These are phyloP conservation scores for Anastrepha ludens DNA, from an alignment of 1,140 invertebrate genomes.

Conservation along the genomic window DNA sequence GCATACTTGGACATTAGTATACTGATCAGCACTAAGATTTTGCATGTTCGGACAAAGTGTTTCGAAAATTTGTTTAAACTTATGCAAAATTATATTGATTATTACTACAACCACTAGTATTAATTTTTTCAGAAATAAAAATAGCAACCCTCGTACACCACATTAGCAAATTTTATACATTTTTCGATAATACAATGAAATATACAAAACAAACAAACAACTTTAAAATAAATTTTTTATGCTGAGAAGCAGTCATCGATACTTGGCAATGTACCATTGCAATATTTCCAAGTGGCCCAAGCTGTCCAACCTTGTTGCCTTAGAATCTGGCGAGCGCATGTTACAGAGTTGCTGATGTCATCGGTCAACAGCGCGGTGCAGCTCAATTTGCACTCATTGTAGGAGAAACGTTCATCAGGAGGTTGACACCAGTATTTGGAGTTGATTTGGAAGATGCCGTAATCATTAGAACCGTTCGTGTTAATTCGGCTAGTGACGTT, in stretches of 20 bases:
- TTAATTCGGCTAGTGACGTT: constrained; percentile 59
- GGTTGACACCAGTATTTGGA: constrained; percentile 65
- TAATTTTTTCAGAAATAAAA: too few relatives aligned
- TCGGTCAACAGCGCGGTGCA: constrained; percentile 60
- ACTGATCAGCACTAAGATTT: too few relatives aligned
- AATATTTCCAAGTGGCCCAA: constrained; percentile 65
- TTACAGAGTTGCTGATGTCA: constrained; percentile 60
- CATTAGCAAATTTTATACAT: too few relatives aligned
- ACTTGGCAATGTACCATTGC: constrained; percentile 60
- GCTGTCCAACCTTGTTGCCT: constrained; percentile 62
- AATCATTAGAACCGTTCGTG: constrained; percentile 63
- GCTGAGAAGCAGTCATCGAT: constrained; percentile 63
- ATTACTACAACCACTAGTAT: too few relatives aligned
- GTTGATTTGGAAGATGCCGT: constrained; percentile 69
- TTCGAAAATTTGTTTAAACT: too few relatives aligned
- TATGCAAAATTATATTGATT: too few relatives aligned
- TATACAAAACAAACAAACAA: too few relatives aligned
- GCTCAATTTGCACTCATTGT: constrained; percentile 59
- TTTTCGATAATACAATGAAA: too few relatives aligned
- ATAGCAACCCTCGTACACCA: too few relatives aligned
- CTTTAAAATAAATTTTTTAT: too few relatives aligned
- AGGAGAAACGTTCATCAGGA: constrained; percentile 59
- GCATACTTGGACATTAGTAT: too few relatives aligned
- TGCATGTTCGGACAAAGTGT: too few relatives aligned
- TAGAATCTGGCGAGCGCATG: constrained; percentile 62